These are phyloP conservation scores for Trididemnum clinides DNA, from an alignment of 23 tunicate species.

Conservation along the genomic window DNA sequence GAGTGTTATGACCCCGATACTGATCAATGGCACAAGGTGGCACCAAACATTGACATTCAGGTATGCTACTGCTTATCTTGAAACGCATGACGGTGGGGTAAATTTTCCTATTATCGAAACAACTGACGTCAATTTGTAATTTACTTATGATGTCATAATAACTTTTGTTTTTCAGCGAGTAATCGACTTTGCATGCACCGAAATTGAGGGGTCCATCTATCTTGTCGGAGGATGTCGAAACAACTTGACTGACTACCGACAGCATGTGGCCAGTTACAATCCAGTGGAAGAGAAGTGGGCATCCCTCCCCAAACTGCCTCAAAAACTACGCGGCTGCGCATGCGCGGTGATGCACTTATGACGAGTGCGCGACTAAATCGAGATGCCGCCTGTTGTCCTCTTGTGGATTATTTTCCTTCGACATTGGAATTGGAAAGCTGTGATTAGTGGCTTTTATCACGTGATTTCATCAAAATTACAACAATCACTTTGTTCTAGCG, in stretches of 20 bases:
- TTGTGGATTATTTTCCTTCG: too few relatives aligned
- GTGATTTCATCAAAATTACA: too few relatives aligned
- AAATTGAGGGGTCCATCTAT: not conserved
- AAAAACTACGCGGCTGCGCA: not conserved
- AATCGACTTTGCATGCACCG: not conserved
- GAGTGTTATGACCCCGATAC: not conserved
- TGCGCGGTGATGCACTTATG: not conserved
- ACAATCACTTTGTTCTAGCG: too few relatives aligned
- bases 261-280: not conserved
- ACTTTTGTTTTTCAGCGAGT: not conserved
- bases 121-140: too few relatives aligned
- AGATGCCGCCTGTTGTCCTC: too few relatives aligned
- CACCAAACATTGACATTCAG: not conserved
- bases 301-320: not conserved
- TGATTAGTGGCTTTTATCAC: too few relatives aligned
- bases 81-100: too few relatives aligned
- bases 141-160: too few relatives aligned
- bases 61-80: too few relatives aligned
- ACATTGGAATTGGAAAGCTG: too few relatives aligned
- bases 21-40: not conserved
- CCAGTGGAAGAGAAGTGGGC: not conserved
- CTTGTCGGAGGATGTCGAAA: not conserved
- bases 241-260: not conserved
- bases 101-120: too few relatives aligned
- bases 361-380: too few relatives aligned